Evolutionary conservation across 1,140 invertebrate species (phyloP).

Genomic region (Mactra quadrangularis): DNA sequence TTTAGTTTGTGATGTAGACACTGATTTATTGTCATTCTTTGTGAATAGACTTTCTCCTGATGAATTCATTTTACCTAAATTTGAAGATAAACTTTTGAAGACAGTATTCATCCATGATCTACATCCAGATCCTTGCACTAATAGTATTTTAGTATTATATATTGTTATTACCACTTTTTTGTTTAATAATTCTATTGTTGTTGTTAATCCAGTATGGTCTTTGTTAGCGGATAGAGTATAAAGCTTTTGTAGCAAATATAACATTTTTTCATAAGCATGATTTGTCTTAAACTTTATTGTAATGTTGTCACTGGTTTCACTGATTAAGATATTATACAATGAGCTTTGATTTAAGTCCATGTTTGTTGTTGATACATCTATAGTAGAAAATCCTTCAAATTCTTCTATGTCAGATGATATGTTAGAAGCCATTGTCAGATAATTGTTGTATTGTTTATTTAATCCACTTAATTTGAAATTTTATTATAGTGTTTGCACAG

Average conservation of each 20-base stretch:
- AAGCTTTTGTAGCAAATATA: neutral
- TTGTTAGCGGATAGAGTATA: neutral
- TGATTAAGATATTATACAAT: neutral
- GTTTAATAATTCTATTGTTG: neutral
- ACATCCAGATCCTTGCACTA: neutral
- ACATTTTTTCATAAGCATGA: neutral
- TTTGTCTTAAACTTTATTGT: neutral
- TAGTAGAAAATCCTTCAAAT: neutral
- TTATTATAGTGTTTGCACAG: too few species aligned
- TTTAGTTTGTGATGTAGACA: too few species aligned
- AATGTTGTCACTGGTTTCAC: neutral
- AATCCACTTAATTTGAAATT: too few species aligned
- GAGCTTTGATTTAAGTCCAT: neutral
- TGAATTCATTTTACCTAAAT: too few species aligned
- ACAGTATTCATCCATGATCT: neutral
- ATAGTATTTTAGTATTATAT: neutral
- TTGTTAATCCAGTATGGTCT: neutral
- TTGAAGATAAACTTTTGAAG: too few species aligned
- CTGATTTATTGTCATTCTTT: too few species aligned
- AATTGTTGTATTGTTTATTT: too few species aligned
- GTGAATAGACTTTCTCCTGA: too few species aligned
- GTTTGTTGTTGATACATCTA: neutral
- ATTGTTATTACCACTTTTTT: conserved; percentile 2
- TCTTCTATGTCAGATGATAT: neutral
- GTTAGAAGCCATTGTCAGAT: conserved; percentile 11